A percentile compares a stretch with the other conserved stretches of the same genome.
Evolutionary conservation across 2,113 vertebrate species (phyloP).

Genomic region (Microcebus griseorufus): DNA sequence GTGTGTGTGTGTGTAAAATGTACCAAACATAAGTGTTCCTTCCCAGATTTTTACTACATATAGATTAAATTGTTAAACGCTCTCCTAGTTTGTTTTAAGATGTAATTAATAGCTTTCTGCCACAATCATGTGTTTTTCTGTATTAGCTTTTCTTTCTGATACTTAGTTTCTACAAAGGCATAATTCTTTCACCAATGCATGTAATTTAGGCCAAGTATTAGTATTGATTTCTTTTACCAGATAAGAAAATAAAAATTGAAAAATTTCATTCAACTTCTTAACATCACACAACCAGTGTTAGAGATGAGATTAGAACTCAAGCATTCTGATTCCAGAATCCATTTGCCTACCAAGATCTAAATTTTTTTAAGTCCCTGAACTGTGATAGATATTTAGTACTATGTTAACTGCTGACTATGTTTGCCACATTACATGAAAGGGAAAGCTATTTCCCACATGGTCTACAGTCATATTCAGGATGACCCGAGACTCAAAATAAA

Average conservation of each 20-base stretch:
- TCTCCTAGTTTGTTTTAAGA: not conserved
- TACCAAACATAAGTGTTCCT: not conserved
- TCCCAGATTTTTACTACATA: not conserved
- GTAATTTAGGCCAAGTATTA: not conserved
- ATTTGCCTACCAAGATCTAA: not conserved
- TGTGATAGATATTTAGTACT: not conserved
- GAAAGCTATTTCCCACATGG: slow-evolving; percentile 35
- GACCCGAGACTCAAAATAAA: slow-evolving; percentile 50
- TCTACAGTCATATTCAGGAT: slow-evolving; percentile 53
- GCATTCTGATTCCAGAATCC: not conserved
- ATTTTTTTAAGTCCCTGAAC: not conserved
- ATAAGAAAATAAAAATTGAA: slow-evolving; percentile 46
- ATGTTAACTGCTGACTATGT: not conserved
- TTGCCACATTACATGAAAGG: not conserved
- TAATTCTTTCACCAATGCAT: slow-evolving; percentile 4
- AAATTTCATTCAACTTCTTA: not conserved
- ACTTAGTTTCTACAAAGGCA: not conserved
- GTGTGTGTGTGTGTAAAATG: not conserved
- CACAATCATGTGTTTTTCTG: not conserved
- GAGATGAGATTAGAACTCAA: not conserved
- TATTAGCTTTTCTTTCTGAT: not conserved
- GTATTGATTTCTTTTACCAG: not conserved
- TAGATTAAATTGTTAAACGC: not conserved
- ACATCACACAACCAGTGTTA: not conserved
- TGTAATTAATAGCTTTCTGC: not conserved